These are phyloP conservation scores for Porites cylindrica DNA, from an alignment of 92 coral and sea anemone species.

Conservation along the genomic window DNA sequence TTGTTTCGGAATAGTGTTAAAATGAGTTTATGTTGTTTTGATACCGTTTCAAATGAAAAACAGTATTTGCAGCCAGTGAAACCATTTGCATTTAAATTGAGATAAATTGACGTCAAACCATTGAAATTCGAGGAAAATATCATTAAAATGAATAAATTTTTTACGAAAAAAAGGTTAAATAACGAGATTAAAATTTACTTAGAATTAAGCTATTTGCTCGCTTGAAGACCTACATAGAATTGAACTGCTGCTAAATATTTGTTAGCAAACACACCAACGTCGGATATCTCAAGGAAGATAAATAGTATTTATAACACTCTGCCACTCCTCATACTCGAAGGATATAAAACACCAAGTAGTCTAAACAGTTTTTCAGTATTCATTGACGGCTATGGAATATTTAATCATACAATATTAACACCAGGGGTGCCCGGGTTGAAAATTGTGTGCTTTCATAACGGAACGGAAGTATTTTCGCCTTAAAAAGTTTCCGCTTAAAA, in stretches of 20 bases:
- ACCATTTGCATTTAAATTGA: not conserved
- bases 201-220: not conserved
- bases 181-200: not conserved
- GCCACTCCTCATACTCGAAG: not conserved
- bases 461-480: not conserved
- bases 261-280: not conserved
- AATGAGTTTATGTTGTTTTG: not conserved
- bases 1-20: too few species aligned
- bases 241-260: not conserved
- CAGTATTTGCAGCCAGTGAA: not conserved
- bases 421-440: not conserved
- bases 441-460: not conserved
- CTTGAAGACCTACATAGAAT: not conserved
- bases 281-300: not conserved
- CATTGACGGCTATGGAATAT: not conserved
- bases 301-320: not conserved
- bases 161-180: not conserved
- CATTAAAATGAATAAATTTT: not conserved
- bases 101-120: conserved; percentile 22
- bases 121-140: not conserved
- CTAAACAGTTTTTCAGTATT: not conserved
- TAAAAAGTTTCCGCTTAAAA: not conserved
- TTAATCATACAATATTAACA: not conserved
- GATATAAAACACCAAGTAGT: not conserved
- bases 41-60: not conserved